A percentile compares a stretch with the other conserved stretches of the same genome.
These are phyloP conservation scores for Thomomys bottae DNA, from an alignment of 2,113 vertebrate genomes.

Conservation along the genomic window DNA sequence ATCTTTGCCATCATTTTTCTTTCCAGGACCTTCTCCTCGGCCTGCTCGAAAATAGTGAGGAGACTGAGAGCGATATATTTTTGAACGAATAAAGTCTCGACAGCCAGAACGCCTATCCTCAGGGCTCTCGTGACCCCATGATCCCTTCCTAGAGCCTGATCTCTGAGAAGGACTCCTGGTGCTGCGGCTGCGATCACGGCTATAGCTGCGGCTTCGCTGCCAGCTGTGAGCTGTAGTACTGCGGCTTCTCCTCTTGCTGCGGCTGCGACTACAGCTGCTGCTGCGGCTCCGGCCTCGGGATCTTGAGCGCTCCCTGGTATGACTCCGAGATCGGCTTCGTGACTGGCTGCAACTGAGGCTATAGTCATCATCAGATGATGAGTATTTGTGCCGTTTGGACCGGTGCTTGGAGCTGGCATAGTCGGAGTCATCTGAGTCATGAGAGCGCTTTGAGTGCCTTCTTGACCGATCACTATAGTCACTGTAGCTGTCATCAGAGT, in stretches of 20 bases:
- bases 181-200: constrained; percentile 90
- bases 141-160: constrained; percentile 88
- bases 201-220: constrained; percentile 93
- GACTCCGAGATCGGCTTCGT: constrained; percentile 88
- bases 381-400: constrained; percentile 92
- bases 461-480: constrained; percentile 92
- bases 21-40: constrained; percentile 80
- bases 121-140: constrained; percentile 88
- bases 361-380: constrained; percentile 89
- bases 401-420: constrained; percentile 91
- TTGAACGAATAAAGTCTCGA: constrained; percentile 95
- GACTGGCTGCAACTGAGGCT: constrained; percentile 90
- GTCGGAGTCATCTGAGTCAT: constrained; percentile 92
- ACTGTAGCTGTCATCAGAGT: constrained; percentile 95
- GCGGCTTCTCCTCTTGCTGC: constrained; percentile 89
- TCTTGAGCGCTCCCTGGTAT: constrained; percentile 84
- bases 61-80: constrained; percentile 97
- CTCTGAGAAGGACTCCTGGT: constrained; percentile 92
- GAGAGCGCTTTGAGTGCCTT: constrained; percentile 90
- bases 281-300: constrained; percentile 91
- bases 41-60: constrained; percentile 88
- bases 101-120: constrained; percentile 85
- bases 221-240: constrained; percentile 87
- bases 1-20: constrained; percentile 84
- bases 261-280: constrained; percentile 94